These are phyloP conservation scores for Bombus superbus DNA, from an alignment of 1,140 invertebrate species.

Conservation along the genomic window DNA sequence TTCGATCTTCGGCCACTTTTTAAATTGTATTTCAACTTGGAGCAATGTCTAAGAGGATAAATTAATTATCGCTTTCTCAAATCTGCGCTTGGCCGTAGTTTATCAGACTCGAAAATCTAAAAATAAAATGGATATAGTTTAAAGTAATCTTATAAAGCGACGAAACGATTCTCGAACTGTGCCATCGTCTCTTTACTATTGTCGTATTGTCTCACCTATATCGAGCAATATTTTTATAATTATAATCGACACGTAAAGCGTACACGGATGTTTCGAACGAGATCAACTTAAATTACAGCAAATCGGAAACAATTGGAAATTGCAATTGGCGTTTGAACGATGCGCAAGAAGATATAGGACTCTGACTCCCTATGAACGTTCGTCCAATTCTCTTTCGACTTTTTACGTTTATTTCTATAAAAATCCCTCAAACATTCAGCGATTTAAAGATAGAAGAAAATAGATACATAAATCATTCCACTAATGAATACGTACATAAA, in stretches of 20 bases:
- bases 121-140: neutral
- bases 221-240: neutral
- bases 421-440: neutral
- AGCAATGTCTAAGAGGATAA: neutral
- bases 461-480: neutral
- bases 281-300: neutral
- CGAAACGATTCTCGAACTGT: neutral
- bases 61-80: too few relatives aligned
- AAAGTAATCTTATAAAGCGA: too few relatives aligned
- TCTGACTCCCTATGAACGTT: neutral
- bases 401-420: neutral
- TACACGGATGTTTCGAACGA: neutral
- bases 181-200: neutral
- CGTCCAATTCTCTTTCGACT: too few relatives aligned
- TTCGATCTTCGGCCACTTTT: neutral
- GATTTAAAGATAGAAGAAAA: neutral
- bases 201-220: neutral
- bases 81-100: too few relatives aligned
- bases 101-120: neutral
- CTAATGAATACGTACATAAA: neutral
- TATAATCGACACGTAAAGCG: neutral
- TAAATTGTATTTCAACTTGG: neutral
- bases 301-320: neutral
- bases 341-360: neutral
- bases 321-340: too few relatives aligned